Percentiles rank a stretch among this genome's conserved stretches.
phyloP scores from a whole-genome alignment of 2,113 vertebrate genomes.

The Hippocampus zosterae region DNA sequence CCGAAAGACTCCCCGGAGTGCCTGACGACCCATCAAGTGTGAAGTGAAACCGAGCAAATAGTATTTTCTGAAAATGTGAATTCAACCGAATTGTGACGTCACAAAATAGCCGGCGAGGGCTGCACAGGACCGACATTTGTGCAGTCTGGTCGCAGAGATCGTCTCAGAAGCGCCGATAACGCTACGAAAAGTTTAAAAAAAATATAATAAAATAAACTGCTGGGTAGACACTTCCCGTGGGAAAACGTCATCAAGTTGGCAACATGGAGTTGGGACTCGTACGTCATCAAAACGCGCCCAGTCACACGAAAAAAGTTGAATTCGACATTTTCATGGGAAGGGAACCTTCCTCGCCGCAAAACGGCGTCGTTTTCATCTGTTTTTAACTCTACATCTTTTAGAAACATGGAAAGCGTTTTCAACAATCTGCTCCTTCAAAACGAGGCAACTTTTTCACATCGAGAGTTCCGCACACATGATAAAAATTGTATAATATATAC shows the following conservation, averaged over 20 bases:
- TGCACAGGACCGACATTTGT: too few relatives aligned
- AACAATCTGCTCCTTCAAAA: neutral
- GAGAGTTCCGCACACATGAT: conserved; percentile 32
- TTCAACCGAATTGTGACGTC: too few relatives aligned
- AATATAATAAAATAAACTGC: too few relatives aligned
- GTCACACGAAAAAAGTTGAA: neutral
- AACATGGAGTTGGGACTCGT: too few relatives aligned
- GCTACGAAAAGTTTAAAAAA: too few relatives aligned
- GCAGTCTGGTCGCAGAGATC: too few relatives aligned
- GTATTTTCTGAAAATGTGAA: too few relatives aligned
- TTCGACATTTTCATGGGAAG: neutral
- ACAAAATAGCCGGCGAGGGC: too few relatives aligned
- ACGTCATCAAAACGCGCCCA: too few relatives aligned
- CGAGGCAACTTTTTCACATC: neutral
- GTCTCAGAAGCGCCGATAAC: too few relatives aligned
- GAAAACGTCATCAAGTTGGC: too few relatives aligned
- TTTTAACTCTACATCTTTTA: neutral
- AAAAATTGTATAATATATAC: conserved; percentile 79
- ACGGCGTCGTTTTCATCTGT: neutral
- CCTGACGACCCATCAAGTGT: neutral
- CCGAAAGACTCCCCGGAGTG: neutral
- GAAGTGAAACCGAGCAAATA: neutral
- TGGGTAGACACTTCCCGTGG: too few relatives aligned
- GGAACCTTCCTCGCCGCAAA: neutral
- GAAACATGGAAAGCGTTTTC: neutral